Base-by-base conservation (phyloP, 2,888 invertebrate species). In the Sinhomidia bicolor region DNA sequence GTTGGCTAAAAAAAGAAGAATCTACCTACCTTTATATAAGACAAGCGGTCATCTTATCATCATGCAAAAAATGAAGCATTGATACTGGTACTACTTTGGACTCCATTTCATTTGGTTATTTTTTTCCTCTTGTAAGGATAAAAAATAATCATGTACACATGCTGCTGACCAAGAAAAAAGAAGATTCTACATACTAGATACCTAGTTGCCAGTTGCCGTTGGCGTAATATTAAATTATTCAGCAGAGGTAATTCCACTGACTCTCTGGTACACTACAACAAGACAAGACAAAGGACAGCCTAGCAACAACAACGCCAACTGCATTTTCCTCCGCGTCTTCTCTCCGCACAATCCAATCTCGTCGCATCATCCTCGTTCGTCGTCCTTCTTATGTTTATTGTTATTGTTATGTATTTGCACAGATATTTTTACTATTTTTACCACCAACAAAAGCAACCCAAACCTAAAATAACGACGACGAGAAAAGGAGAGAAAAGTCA, bases 331-430 rank as follows among this genome's bases (percentile, higher is more conserved):
- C 29, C 26, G 20, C 57, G 9, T 14, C 12, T 20, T 26, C 20
- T 23, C 23, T 29, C 1, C 17, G 44, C 32, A 71, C 36, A 71
- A 71, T 71, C 41, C 68, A 41, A 71, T 41, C 68, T 41, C 68
- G 44, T 71, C 41, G 68, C 36, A 44, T 71, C 68, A 71, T 71
- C 36, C 20, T 36, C 41, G 10, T n/a, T n/a, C n/a, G n/a, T n/a
- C n/a, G n/a, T n/a, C n/a, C n/a, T 17, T 12, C 20, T 71, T 6
- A 71, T 71, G 20, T 71, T 71, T 41, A 71, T 71, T 65, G 36
- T 60, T 71, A 71, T 41, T 71, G 44, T 71, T 71, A 20, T 41
- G 65, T 29, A 60, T 60, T 60, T 12, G 29, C 26, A 29, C 51
- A 17, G 51, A 17, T 51, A 51, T 51, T n/a, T 57, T 54, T 20